A percentile compares a stretch with the other conserved stretches of the same genome.
Conservation (phyloP, 2,113 vertebrate species). For the Siphamia tubifer region DNA sequence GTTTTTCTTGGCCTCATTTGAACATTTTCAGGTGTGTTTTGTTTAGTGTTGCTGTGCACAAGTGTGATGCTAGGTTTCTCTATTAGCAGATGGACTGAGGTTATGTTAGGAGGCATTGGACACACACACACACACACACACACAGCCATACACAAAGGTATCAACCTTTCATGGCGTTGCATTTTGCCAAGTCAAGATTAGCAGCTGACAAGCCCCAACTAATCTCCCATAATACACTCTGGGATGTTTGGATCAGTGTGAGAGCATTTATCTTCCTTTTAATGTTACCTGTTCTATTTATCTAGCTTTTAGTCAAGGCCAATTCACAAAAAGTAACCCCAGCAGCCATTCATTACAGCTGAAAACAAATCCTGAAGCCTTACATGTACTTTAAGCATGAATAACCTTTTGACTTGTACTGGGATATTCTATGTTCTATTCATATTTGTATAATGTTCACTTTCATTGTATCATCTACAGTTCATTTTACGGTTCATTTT, state of each 20-base stretch:
- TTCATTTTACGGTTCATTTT: too few species aligned
- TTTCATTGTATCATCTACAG: too few species aligned
- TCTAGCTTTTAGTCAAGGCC: too few species aligned
- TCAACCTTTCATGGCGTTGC: neutral
- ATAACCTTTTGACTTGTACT: too few species aligned
- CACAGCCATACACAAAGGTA: neutral
- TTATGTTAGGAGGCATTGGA: neutral
- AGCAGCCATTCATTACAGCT: too few species aligned
- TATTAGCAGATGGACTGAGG: constrained; percentile 10
- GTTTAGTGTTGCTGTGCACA: constrained; percentile 5
- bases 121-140: neutral
- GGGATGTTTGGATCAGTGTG: neutral
- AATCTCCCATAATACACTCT: neutral
- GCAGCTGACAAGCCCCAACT: constrained; percentile 11
- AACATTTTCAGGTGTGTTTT: neutral
- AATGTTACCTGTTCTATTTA: too few species aligned
- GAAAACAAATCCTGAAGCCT: too few species aligned
- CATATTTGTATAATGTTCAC: too few species aligned
- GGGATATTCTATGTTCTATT: too few species aligned
- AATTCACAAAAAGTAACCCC: too few species aligned
- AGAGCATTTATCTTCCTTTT: too few species aligned
- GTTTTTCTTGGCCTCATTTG: neutral
- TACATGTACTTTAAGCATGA: too few species aligned
- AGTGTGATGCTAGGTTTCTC: neutral
- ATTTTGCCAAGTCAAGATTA: constrained; percentile 38